A percentile compares a stretch with the other conserved stretches of the same genome.
Evolutionary conservation across 2,888 invertebrate genomes (phyloP).

Genomic region (Anaspis maculata): DNA sequence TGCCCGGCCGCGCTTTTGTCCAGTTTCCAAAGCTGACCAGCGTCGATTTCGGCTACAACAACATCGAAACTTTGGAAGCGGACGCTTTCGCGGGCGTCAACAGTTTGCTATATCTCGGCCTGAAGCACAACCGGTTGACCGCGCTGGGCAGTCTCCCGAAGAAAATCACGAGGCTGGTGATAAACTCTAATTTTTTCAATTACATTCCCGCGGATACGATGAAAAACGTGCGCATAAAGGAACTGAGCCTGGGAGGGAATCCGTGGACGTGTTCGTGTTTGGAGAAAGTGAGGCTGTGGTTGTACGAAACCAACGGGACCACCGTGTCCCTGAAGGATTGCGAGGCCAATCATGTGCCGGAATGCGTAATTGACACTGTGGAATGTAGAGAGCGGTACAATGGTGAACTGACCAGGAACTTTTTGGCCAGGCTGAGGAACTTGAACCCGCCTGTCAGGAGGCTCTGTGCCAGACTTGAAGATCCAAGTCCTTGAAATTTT

Average conservation of each 20-base stretch:
- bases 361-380: constrained; percentile 3
- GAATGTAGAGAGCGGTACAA: constrained; percentile 5
- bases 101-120: constrained; percentile 4
- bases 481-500: too few species aligned
- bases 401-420: constrained; percentile 2
- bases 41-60: constrained; percentile 6
- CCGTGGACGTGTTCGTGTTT: constrained; percentile 23
- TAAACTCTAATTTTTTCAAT: constrained; percentile 20
- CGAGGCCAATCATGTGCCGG: constrained; percentile 1
- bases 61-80: constrained; percentile 4
- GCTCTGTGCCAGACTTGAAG: too few species aligned
- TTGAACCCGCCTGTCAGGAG: constrained; percentile 1
- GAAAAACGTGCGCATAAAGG: constrained; percentile 10
- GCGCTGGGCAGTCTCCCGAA: constrained; percentile 1
- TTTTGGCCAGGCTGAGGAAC: constrained; percentile 1
- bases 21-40: constrained; percentile 1
- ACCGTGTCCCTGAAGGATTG: constrained; percentile 1
- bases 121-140: constrained; percentile 8
- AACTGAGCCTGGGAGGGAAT: constrained; percentile 16
- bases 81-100: constrained; percentile 5
- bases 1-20: constrained; percentile 5
- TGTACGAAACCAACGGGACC: constrained; percentile 8
- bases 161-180: constrained; percentile 8
- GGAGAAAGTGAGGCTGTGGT: constrained; percentile 12
- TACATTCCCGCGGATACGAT: constrained; percentile 13